These are phyloP conservation scores for Acestrorhynchus altus DNA, from an alignment of 2,797 vertebrate genomes.

Conservation along the genomic window DNA sequence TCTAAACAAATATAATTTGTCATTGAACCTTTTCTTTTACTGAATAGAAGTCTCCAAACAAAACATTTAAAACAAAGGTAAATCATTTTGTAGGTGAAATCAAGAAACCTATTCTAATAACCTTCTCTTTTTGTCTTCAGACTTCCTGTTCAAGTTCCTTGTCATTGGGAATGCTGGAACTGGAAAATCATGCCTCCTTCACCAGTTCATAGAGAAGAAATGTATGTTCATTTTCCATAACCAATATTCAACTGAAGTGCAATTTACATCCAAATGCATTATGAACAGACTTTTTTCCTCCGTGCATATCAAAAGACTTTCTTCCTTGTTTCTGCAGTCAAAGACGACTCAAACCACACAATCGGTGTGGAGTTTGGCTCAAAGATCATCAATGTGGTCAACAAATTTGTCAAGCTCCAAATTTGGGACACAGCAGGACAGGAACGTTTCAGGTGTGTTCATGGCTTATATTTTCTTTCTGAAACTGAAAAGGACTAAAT, in stretches of 20 bases:
- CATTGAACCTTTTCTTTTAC: no score
- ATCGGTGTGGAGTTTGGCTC: slow-evolving; percentile 96
- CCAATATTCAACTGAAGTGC: not conserved
- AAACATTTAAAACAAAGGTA: no score
- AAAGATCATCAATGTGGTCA: slow-evolving; percentile 91
- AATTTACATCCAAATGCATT: not conserved
- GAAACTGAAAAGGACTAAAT: no score
- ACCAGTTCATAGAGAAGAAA: slow-evolving; percentile 94
- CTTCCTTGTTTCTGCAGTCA: slow-evolving; percentile 76
- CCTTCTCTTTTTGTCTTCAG: slow-evolving; percentile 69
- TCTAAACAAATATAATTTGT: no score
- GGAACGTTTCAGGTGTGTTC: slow-evolving; percentile 87
- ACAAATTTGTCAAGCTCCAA: slow-evolving; percentile 92
- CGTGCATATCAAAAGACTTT: not conserved
- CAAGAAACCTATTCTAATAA: not conserved
- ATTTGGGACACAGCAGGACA: slow-evolving; percentile 96
- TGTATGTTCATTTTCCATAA: slow-evolving; percentile 78
- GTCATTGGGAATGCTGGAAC: slow-evolving; percentile 94
- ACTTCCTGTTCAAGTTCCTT: slow-evolving; percentile 96
- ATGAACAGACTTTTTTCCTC: not conserved
- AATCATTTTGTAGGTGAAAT: no score
- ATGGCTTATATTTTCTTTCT: not conserved
- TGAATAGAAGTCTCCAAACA: no score
- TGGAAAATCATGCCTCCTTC: slow-evolving; percentile 94
- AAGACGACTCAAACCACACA: slow-evolving; percentile 95